Evolutionary conservation across 2,797 vertebrate genomes (phyloP).

Genomic region (Esox masquinongy): DNA sequence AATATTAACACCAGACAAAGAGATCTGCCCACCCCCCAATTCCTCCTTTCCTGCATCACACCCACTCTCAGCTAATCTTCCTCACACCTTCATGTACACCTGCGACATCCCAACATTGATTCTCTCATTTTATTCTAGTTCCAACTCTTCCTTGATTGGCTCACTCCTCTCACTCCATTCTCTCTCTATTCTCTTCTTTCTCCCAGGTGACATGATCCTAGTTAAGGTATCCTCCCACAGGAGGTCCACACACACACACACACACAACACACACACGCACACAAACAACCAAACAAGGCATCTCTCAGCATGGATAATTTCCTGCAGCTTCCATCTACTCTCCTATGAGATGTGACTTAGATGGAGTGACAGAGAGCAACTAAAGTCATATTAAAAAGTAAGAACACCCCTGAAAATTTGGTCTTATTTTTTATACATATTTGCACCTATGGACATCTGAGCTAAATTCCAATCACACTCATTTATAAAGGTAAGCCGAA

Average conservation of each 20-base stretch:
- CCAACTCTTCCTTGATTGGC: not conserved
- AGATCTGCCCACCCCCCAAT: not conserved
- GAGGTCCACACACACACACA: not conserved
- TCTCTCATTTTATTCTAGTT: not conserved
- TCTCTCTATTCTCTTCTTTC: not conserved
- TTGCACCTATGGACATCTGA: no score
- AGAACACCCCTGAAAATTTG: not conserved
- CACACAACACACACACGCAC: not conserved
- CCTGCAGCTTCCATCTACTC: not conserved
- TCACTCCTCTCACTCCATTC: not conserved
- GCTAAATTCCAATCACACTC: no score
- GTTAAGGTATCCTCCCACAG: slow-evolving; percentile 2
- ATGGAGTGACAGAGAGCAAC: not conserved
- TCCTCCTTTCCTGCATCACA: not conserved
- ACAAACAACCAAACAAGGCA: no score
- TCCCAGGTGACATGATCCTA: not conserved
- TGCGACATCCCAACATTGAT: not conserved
- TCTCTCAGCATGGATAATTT: not conserved
- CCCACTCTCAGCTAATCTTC: not conserved
- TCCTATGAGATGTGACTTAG: not conserved
- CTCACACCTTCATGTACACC: not conserved
- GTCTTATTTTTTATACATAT: no score
- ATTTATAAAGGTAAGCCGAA: no score
- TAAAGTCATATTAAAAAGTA: not conserved
- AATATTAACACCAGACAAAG: slow-evolving; percentile 42